Base-by-base conservation (phyloP, 2,888 invertebrate genomes). In the Drosophila nigricruria region DNA sequence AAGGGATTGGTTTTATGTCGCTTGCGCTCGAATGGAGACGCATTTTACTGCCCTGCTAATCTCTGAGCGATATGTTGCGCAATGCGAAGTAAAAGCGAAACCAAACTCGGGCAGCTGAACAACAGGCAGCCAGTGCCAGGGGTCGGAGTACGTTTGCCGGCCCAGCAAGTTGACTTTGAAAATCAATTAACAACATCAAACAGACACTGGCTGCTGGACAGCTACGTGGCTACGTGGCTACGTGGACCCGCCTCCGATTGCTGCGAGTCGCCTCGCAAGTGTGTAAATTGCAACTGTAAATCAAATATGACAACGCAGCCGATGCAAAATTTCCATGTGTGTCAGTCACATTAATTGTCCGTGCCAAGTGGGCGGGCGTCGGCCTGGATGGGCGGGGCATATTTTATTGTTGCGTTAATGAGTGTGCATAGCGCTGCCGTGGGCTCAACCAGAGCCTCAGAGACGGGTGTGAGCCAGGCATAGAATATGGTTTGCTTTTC, bases 121-220 rank as follows among this genome's bases (percentile, higher is more conserved):
- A 40, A 40, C 38, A 18, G 38, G 20, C 50, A 18, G 8, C 25
- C 23, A 20, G 42, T 14, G 49, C n/a, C 14, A 9, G 1, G 40
- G 14, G 36, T 47, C 6, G 32, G 18, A 9, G 49, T 9, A 14
- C 40, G 65, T 63, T 73, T 70, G 68, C 50, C 76, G 72, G 72
- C 18, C 68, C 67, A 73, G 49, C 78, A 77, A 81, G 90, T 86
- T 91, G 90, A 92, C 91, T 92, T 92, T 92, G 91, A 91, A 92
- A 92, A 92, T 92, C 92, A 92, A 92, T 92, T 92, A 92, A 92
- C 92, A 92, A 92, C 92, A 92, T 92, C 92, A 92, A 92, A 92
- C 91, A 92, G 91, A 85, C 84, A 86, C 81, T 75, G 73, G 58
- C 73, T 76, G 73, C 86, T 86, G 85, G 12, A 9, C 14, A 12